A percentile compares a stretch with the other conserved stretches of the same genome.
phyloP scores from a whole-genome alignment of 2,113 vertebrate species.

The Xenopus borealis region DNA sequence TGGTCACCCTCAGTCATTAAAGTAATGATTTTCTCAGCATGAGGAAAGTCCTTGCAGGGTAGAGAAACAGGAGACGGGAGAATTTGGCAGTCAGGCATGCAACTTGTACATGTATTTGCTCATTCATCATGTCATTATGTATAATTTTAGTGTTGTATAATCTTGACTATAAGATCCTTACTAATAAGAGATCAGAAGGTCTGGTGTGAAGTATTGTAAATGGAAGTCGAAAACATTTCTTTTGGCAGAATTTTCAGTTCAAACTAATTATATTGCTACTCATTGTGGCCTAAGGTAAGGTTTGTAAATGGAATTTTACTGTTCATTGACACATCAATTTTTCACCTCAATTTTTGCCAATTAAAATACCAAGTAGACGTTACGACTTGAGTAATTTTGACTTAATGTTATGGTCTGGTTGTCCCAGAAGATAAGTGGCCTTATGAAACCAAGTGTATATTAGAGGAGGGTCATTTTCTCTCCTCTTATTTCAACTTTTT shows the following conservation, averaged over 20 bases:
- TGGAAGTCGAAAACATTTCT: constrained; percentile 39
- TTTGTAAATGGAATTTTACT: constrained; percentile 12
- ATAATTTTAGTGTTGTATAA: constrained; percentile 23
- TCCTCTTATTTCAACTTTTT: no score
- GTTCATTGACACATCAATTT: constrained; percentile 21
- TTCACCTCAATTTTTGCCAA: constrained; percentile 29
- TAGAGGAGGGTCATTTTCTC: no score
- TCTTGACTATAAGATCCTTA: constrained; percentile 5
- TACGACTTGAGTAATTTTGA: constrained; percentile 21
- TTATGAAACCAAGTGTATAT: no score
- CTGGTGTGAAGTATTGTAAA: neutral
- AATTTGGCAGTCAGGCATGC: neutral
- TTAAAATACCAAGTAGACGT: constrained; percentile 35
- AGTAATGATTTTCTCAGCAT: no score
- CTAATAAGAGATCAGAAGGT: constrained; percentile 6
- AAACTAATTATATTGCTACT: constrained; percentile 27
- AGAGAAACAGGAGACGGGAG: no score
- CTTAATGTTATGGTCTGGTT: constrained; percentile 33
- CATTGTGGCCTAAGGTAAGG: constrained; percentile 19
- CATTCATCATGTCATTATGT: constrained; percentile 3
- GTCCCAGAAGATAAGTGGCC: constrained; percentile 24
- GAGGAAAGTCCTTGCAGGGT: no score
- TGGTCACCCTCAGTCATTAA: no score
- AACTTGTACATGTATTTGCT: neutral
- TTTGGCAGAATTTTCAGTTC: constrained; percentile 20